A percentile compares a stretch with the other conserved stretches of the same genome.
phyloP scores from a whole-genome alignment of 64 coral and sea anemone species.

The Stichodactyla mertensii region DNA sequence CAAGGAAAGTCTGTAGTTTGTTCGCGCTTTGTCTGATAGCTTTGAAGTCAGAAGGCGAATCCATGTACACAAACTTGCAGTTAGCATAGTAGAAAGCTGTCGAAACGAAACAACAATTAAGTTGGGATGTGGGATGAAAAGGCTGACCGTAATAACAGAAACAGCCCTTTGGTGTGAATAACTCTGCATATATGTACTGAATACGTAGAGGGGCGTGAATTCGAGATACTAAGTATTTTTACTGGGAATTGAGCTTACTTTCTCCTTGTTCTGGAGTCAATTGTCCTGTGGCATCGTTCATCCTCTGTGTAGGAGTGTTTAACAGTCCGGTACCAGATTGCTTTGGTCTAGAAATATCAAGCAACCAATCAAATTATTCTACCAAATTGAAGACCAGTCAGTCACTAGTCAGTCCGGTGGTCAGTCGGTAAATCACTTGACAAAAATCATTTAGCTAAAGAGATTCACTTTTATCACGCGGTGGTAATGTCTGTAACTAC shows the following conservation, averaged over 20 bases:
- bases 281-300: conserved; percentile 53
- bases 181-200: too few species aligned
- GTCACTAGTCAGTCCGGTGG: too few species aligned
- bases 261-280: conserved; percentile 86
- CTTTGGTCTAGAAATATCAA: conserved; percentile 39
- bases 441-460: not conserved
- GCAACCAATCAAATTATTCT: not conserved
- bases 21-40: conserved; percentile 76
- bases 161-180: too few species aligned
- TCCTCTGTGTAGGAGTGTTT: conserved; percentile 31
- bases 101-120: not conserved
- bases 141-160: too few species aligned
- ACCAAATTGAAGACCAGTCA: too few species aligned
- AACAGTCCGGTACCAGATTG: conserved; percentile 48
- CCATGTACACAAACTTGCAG: conserved; percentile 78
- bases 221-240: not conserved
- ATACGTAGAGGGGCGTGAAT: too few species aligned
- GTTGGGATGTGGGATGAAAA: not conserved
- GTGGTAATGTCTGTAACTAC: not conserved
- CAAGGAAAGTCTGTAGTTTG: conserved; percentile 75
- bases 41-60: conserved; percentile 71
- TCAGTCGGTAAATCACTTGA: too few species aligned
- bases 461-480: not conserved
- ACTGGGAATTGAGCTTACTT: conserved; percentile 39
- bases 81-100: conserved; percentile 96